These are phyloP conservation scores for Enteromius anoplus DNA, from an alignment of 2,797 vertebrate genomes.

Conservation along the genomic window DNA sequence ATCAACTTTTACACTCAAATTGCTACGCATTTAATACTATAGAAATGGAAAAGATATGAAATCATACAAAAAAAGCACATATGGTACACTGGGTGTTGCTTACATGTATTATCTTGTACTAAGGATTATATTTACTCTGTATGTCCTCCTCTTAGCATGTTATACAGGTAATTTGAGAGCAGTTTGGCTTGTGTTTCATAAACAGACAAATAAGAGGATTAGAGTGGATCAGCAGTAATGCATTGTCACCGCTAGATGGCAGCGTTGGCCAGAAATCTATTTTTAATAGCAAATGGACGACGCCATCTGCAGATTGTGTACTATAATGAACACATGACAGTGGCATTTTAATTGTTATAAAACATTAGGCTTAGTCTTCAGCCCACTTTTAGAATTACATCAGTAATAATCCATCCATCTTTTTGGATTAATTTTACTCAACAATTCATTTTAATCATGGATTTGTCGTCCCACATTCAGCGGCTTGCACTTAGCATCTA, in stretches of 20 bases:
- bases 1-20: neutral
- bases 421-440: constrained; percentile 14
- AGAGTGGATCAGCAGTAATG: constrained; percentile 31
- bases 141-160: constrained; percentile 18
- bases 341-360: constrained; percentile 6
- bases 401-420: constrained; percentile 36
- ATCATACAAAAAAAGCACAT: neutral
- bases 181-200: constrained; percentile 40
- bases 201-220: constrained; percentile 58
- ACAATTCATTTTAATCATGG: constrained; percentile 16
- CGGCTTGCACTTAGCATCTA: neutral
- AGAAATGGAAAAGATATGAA: neutral
- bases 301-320: constrained; percentile 47
- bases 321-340: neutral
- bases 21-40: neutral
- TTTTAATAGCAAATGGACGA: neutral
- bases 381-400: constrained; percentile 7
- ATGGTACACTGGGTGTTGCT: constrained; percentile 12
- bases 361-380: constrained; percentile 26
- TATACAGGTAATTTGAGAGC: constrained; percentile 51
- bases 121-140: constrained; percentile 35
- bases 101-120: constrained; percentile 44
- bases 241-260: constrained; percentile 21
- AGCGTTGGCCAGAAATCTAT: neutral
- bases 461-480: neutral